Evolutionary conservation across 2,888 invertebrate genomes (phyloP), one percentile per base, ranked within the genome.

Genomic region (Pyrochroa serraticornis): DNA sequence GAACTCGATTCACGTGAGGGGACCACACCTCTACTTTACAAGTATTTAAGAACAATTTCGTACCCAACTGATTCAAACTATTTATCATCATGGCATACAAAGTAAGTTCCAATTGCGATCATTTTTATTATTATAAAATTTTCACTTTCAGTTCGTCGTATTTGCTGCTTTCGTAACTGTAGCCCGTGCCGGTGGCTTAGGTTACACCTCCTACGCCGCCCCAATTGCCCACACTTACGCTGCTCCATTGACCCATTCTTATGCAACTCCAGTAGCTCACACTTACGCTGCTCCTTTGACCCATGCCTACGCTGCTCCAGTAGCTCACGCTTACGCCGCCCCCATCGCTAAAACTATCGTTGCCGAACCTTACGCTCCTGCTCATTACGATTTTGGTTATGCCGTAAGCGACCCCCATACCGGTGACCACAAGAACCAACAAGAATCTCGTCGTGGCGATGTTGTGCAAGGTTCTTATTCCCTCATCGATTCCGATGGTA

Each of bases 371-470:
- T 76, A 73, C 54, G 83, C 83, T 30, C 79, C 81, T 56, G 83
- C 65, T 2, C 83, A 83, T 66, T 80, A 44, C 22, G 13, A 48
- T 53, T 73, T 66, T 45, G 69, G 70, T 36, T 55, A 55, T 37
- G 42, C 10, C n/a, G 55, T 55, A 7, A 12, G 36, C 12, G 55
- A 55, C 13, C 47, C 48, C 44, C 68, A 67, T 51, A 83, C 83
- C 55, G 83, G 83, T 3, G 83, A 84, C 68, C 77, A 79, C 56
- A 83, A 84, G 67, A 76, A 74, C 64, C 83, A 84, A 64, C 80
- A 81, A 62, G 83, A 84, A 73, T 56, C 76, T 1, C 81, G 83
- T 58, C 78, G 80, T 65, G 83, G 82, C 49, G 82, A 83, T 70
- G 77, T 74, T 52, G 83, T 83, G 13, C 79, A 81, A 57, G 83